Percentiles rank a stretch among this genome's conserved stretches.
phyloP scores from a whole-genome alignment of 2,113 vertebrate species.

The Rhombomys opimus region DNA sequence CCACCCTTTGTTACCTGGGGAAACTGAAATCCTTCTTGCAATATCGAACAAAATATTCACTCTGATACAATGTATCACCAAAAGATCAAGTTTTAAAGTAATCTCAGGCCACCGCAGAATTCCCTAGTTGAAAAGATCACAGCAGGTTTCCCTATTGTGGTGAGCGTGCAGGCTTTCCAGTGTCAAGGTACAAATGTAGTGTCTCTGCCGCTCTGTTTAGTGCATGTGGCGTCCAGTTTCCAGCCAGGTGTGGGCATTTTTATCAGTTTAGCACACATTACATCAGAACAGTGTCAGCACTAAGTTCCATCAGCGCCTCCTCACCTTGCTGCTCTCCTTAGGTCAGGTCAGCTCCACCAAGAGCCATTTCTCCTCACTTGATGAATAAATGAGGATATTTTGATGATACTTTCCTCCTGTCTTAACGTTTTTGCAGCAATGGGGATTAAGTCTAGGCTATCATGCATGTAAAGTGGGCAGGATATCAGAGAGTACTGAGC shows the following conservation, averaged over 20 bases:
- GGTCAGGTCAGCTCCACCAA: neutral
- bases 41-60: neutral
- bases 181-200: neutral
- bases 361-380: neutral
- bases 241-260: slow-evolving; percentile 19
- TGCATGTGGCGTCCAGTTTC: neutral
- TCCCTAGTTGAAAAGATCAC: neutral
- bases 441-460: neutral
- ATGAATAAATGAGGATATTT: slow-evolving; percentile 19
- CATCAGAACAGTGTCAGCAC: neutral
- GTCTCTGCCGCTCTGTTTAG: neutral
- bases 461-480: neutral
- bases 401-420: neutral
- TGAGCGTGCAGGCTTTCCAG: neutral
- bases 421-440: neutral
- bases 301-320: neutral
- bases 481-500: no score
- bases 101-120: slow-evolving; percentile 19
- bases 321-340: neutral
- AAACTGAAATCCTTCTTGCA: neutral
- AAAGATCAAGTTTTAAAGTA: slow-evolving; percentile 48
- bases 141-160: neutral
- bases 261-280: slow-evolving; percentile 48
- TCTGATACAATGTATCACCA: slow-evolving; percentile 2
- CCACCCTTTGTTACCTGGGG: neutral